A percentile compares a stretch with the other conserved stretches of the same genome.
Conservation (phyloP, 2,797 vertebrate genomes). For the Cryptoblepharus egeriae region DNA sequence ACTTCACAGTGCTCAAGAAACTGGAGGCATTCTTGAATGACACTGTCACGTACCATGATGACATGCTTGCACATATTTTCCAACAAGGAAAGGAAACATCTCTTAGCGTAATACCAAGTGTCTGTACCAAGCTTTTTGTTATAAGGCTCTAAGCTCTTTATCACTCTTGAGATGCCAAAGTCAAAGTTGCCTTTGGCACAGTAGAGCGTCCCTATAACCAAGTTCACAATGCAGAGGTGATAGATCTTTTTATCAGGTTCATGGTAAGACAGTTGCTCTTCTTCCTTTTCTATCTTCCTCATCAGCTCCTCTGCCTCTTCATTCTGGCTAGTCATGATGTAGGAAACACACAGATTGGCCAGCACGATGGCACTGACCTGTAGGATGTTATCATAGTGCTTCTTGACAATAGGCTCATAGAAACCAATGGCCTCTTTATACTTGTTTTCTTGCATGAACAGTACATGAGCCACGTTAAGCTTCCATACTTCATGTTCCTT, state of each 20-base stretch:
- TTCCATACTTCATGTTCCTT: conserved; percentile 94
- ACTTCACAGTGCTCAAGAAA: conserved; percentile 94
- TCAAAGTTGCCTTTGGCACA: conserved; percentile 97
- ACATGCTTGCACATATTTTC: conserved; percentile 98
- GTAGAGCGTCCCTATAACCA: conserved; percentile 96
- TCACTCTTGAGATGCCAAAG: conserved; percentile 94
- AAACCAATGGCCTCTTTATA: conserved; percentile 95
- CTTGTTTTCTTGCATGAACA: conserved; percentile 97
- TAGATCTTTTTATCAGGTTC: conserved; percentile 93
- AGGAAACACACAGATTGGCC: conserved; percentile 95
- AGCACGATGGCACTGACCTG: conserved; percentile 93
- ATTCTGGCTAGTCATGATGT: conserved; percentile 96
- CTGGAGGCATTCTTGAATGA: conserved; percentile 90
- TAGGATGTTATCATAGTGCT: conserved; percentile 92
- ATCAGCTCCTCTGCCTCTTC: conserved; percentile 95
- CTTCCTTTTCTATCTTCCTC: conserved; percentile 94
- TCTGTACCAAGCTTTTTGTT: conserved; percentile 96
- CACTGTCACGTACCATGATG: conserved; percentile 87
- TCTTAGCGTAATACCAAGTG: conserved; percentile 97
- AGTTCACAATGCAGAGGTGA: conserved; percentile 96
- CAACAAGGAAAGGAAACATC: conserved; percentile 93
- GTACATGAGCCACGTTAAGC: conserved; percentile 94
- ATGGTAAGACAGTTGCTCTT: conserved; percentile 91
- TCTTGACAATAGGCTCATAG: conserved; percentile 96
- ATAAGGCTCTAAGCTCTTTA: conserved; percentile 96